Evolutionary conservation across 2,888 invertebrate species (phyloP).

Genomic region (Monochamus alternatus): DNA sequence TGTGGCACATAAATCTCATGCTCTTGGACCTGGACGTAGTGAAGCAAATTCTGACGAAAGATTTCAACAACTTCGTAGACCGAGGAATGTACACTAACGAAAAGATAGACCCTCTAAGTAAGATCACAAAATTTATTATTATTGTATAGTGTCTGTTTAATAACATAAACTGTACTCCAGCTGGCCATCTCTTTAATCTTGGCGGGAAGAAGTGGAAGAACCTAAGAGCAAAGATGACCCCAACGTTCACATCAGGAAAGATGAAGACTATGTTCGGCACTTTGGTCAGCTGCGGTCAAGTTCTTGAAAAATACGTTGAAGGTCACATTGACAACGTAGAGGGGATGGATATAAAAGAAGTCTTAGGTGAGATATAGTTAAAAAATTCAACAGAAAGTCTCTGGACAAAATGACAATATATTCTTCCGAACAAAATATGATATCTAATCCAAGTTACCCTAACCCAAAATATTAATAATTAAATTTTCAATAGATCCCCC

Average conservation of each 20-base stretch:
- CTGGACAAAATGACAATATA: neutral
- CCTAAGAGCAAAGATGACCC: slow-evolving; percentile 62
- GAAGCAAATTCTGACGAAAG: slow-evolving; percentile 34
- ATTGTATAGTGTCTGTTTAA: neutral
- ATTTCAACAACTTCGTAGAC: slow-evolving; percentile 52
- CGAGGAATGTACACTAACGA: slow-evolving; percentile 61
- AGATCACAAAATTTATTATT: neutral
- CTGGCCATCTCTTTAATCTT: slow-evolving; percentile 7
- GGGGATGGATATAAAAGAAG: slow-evolving; percentile 15
- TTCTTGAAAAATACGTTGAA: slow-evolving; percentile 28
- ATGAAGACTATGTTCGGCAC: slow-evolving; percentile 67
- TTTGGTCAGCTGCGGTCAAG: slow-evolving; percentile 43
- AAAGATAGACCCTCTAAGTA: slow-evolving; percentile 67
- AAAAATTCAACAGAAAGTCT: neutral
- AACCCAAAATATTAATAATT: too few species aligned
- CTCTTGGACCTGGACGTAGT: slow-evolving; percentile 21
- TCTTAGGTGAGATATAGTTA: slow-evolving; percentile 12
- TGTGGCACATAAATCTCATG: neutral
- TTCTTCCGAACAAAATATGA: neutral
- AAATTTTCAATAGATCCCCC: too few species aligned
- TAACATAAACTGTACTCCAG: neutral
- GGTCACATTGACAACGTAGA: slow-evolving; percentile 10
- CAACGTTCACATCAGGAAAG: slow-evolving; percentile 65
- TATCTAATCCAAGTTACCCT: neutral
- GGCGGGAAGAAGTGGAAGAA: slow-evolving; percentile 75